These are phyloP conservation scores for Pyxicephalus adspersus DNA, from an alignment of 2,113 vertebrate species.

Conservation along the genomic window DNA sequence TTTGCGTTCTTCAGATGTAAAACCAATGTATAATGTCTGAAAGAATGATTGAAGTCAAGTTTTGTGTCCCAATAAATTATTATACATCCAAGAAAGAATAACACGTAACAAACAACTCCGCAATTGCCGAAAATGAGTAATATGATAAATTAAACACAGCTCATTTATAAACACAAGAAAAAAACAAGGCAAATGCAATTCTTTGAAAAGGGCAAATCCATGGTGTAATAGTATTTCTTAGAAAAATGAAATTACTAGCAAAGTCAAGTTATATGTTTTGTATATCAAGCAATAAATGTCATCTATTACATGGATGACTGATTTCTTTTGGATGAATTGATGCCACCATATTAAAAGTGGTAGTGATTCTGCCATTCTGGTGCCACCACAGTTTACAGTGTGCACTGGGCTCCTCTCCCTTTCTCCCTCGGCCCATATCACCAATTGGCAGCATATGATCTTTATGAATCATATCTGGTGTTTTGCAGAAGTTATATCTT, in stretches of 20 bases:
- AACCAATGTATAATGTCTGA: neutral
- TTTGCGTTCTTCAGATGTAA: constrained; percentile 18
- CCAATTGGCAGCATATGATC: too few species aligned
- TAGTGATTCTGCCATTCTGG: too few species aligned
- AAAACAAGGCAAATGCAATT: constrained; percentile 23
- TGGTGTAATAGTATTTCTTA: constrained; percentile 11
- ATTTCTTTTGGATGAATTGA: too few species aligned
- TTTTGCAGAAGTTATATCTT: too few species aligned
- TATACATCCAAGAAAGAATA: constrained; percentile 16
- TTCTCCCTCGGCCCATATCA: too few species aligned
- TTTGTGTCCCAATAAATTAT: constrained; percentile 8
- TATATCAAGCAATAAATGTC: too few species aligned
- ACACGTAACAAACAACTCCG: constrained; percentile 13
- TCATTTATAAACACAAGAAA: neutral
- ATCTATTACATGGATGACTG: too few species aligned
- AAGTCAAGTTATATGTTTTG: neutral
- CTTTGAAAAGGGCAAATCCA: neutral
- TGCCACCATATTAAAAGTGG: too few species aligned
- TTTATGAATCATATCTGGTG: too few species aligned
- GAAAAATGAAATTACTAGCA: neutral
- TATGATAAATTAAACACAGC: neutral
- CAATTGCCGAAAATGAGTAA: constrained; percentile 21
- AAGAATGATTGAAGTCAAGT: neutral
- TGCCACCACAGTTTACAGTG: too few species aligned
- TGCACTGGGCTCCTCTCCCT: too few species aligned